Conservation (phyloP, 2,113 vertebrate genomes). For the Cephalopterus ornatus region DNA sequence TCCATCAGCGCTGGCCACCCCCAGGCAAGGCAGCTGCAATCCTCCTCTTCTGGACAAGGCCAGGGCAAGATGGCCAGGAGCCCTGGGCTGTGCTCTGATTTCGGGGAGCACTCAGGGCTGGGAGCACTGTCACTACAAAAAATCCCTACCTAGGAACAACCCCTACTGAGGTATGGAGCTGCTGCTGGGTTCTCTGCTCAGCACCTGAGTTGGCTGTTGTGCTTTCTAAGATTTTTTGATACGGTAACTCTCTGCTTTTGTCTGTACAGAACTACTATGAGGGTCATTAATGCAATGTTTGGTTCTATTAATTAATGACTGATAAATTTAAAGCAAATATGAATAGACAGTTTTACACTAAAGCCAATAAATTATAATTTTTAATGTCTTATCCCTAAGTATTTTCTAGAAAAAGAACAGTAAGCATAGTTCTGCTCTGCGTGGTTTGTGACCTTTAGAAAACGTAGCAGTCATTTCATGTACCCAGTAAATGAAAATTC, state of each 20-base stretch:
- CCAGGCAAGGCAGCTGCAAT: constrained; percentile 47
- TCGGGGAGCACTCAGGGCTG: background rate
- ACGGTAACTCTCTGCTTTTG: background rate
- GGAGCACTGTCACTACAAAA: background rate
- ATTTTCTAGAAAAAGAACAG: background rate
- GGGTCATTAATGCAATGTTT: background rate
- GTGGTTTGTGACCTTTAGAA: background rate
- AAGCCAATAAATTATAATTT: background rate
- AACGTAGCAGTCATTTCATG: background rate
- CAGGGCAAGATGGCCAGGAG: constrained; percentile 20
- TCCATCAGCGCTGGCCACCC: constrained; percentile 9
- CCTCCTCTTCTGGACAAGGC: background rate
- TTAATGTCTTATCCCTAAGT: background rate
- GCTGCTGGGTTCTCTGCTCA: background rate
- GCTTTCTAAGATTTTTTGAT: background rate
- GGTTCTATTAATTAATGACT: background rate
- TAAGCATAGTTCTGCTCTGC: background rate
- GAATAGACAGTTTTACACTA: background rate
- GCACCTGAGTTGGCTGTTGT: background rate
- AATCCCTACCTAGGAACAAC: background rate
- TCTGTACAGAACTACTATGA: background rate
- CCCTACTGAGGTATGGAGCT: background rate
- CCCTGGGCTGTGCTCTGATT: background rate
- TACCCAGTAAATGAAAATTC: background rate
- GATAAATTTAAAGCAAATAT: background rate